These are phyloP conservation scores for Tenebrio molitor DNA, from an alignment of 1,140 invertebrate genomes.

Conservation along the genomic window DNA sequence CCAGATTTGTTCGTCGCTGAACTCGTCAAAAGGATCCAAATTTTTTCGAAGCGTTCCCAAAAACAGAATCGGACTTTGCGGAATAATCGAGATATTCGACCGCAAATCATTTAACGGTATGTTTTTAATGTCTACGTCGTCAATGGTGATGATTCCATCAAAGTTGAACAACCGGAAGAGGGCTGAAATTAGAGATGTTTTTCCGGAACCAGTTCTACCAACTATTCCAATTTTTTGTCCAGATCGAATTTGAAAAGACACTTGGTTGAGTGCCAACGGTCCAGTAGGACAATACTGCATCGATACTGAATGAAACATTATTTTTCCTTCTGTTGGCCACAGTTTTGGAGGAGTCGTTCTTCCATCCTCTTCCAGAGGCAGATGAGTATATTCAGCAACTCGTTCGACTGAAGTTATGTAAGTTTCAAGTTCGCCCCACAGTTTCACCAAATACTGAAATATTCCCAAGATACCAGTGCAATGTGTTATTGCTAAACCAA, in stretches of 20 bases:
- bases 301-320: conserved; percentile 75
- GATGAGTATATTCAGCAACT: conserved; percentile 65
- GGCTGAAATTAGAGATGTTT: conserved; percentile 80
- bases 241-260: conserved; percentile 70
- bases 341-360: not conserved
- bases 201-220: conserved; percentile 82
- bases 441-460: conserved; percentile 82
- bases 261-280: conserved; percentile 70
- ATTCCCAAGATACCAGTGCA: conserved; percentile 71
- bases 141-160: conserved; percentile 74
- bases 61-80: conserved; percentile 86
- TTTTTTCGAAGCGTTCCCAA: not conserved
- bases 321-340: conserved; percentile 80
- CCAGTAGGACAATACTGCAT: conserved; percentile 68
- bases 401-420: too few relatives aligned
- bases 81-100: conserved; percentile 83
- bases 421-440: conserved; percentile 80
- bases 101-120: conserved; percentile 73
- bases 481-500: conserved; percentile 73
- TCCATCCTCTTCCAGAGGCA: conserved; percentile 52
- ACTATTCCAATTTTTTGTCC: conserved; percentile 81
- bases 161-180: conserved; percentile 79
- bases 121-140: conserved; percentile 70
- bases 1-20: not conserved
- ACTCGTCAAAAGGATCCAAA: not conserved